Evolutionary conservation across 2,888 invertebrate species (phyloP).

Genomic region (Campaea margaritaria): DNA sequence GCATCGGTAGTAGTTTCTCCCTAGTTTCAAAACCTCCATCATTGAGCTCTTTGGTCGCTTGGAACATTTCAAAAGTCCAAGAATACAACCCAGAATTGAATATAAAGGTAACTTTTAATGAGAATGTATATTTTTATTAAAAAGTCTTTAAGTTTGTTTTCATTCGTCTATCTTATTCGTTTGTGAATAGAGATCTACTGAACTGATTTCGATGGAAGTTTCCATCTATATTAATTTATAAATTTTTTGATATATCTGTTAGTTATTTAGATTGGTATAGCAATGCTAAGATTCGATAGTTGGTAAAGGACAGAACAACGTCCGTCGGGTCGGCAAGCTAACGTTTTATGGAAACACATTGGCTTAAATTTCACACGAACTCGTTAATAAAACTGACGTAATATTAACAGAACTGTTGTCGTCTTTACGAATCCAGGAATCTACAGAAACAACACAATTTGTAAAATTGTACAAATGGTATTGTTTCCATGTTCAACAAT

Average conservation of each 20-base stretch:
- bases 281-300: no score
- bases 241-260: no score
- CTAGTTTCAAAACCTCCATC: slow-evolving; percentile 49
- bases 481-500: no score
- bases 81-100: slow-evolving; percentile 64
- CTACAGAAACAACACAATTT: slow-evolving; percentile 19
- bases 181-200: no score
- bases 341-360: neutral
- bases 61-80: slow-evolving; percentile 73
- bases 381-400: slow-evolving; percentile 34
- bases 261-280: no score
- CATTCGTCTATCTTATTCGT: neutral
- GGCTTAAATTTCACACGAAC: slow-evolving; percentile 28
- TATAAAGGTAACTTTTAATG: slow-evolving; percentile 57
- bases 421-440: slow-evolving; percentile 27
- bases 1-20: neutral
- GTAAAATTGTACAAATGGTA: no score
- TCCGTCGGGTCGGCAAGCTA: no score
- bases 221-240: no score
- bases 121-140: no score
- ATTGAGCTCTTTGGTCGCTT: slow-evolving; percentile 64
- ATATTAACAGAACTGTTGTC: slow-evolving; percentile 28
- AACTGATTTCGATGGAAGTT: no score
- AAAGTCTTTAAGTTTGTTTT: neutral
- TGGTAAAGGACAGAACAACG: no score